Evolutionary conservation across 1,140 invertebrate species (phyloP).

Genomic region (Radopholus similis): DNA sequence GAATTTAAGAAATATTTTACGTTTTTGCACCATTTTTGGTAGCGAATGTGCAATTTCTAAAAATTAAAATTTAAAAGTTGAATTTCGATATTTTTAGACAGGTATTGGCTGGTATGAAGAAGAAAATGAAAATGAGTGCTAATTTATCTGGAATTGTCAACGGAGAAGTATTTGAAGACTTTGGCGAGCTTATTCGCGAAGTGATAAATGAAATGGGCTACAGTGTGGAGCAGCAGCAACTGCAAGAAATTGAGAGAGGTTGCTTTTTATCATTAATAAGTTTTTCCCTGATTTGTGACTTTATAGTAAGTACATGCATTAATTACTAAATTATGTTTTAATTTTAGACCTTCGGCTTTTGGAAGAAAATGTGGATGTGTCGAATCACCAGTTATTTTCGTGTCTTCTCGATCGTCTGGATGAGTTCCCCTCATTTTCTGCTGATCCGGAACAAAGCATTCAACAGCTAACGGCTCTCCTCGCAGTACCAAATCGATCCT

Average conservation of each 20-base stretch:
- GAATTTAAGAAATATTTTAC: too few relatives aligned
- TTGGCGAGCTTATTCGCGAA: slow-evolving; percentile 1
- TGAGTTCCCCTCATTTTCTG: neutral
- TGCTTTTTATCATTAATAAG: neutral
- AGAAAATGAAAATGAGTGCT: too few relatives aligned
- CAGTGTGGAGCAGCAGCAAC: slow-evolving; percentile 1
- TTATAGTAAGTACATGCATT: neutral
- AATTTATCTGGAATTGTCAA: too few relatives aligned
- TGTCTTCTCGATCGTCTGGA: neutral
- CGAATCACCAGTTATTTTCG: slow-evolving; percentile 4
- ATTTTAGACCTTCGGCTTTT: slow-evolving; percentile 5
- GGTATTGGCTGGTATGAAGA: too few relatives aligned
- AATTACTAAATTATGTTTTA: neutral
- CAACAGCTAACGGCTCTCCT: neutral
- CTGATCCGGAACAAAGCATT: slow-evolving; percentile 9
- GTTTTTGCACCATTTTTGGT: too few relatives aligned
- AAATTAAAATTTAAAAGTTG: too few relatives aligned
- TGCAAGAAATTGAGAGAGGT: slow-evolving; percentile 16
- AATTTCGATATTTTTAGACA: too few relatives aligned
- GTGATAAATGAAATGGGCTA: slow-evolving; percentile 20
- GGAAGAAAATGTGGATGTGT: slow-evolving; percentile 13
- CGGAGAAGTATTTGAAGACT: slow-evolving; percentile 1
- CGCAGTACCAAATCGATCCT: neutral
- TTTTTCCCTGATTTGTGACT: too few relatives aligned
- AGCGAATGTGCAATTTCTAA: too few relatives aligned